phyloP scores from a whole-genome alignment of 53 echinoderm and acorn worm genomes.

The Luidia sarsii region DNA sequence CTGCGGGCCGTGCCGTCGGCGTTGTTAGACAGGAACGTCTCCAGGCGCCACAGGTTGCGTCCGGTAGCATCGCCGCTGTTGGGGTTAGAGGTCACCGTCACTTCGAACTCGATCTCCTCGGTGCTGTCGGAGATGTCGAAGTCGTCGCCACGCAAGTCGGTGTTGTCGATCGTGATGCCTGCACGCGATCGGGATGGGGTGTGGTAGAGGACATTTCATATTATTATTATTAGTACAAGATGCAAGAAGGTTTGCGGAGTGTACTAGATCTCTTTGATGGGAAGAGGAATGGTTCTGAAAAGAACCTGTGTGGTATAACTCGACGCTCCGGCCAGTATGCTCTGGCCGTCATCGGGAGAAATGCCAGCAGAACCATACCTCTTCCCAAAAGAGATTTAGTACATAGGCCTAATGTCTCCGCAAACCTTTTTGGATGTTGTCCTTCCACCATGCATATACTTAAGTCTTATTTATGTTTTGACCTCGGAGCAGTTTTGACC shows the following conservation, averaged over 20 bases:
- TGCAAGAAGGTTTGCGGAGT: not conserved
- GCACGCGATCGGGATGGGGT: not conserved
- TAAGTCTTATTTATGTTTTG: no score
- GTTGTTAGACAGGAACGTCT: constrained; percentile 61
- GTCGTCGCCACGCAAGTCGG: constrained; percentile 28
- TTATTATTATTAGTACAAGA: not conserved
- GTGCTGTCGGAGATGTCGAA: constrained; percentile 36
- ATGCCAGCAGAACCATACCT: no score
- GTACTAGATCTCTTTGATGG: not conserved
- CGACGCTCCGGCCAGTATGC: no score
- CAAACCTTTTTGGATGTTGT: no score
- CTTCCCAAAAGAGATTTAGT: no score
- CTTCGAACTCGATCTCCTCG: constrained; percentile 64
- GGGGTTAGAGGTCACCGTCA: constrained; percentile 66
- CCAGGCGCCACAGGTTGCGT: constrained; percentile 74
- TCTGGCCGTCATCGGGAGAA: no score
- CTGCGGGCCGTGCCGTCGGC: constrained; percentile 55
- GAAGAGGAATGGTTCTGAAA: no score
- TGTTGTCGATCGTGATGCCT: constrained; percentile 80
- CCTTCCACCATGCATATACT: no score
- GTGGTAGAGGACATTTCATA: not conserved
- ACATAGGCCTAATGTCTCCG: no score
- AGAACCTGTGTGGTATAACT: no score
- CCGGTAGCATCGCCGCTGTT: constrained; percentile 69
- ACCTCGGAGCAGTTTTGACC: no score